These are phyloP conservation scores for Strix aluco DNA, from an alignment of 2,113 vertebrate genomes.

Conservation along the genomic window DNA sequence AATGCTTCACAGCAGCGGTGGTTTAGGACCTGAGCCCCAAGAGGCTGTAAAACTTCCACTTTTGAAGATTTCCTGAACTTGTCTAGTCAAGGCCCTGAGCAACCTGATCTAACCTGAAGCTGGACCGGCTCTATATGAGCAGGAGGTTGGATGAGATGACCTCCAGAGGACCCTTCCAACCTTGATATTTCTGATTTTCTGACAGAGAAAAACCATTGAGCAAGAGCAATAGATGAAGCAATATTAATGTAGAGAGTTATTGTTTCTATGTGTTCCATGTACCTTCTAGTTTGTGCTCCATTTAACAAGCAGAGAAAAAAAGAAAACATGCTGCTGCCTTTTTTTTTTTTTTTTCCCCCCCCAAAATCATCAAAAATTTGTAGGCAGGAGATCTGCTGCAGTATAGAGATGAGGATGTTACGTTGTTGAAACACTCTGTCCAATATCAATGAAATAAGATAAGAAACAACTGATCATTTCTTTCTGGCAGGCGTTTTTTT, in stretches of 20 bases:
- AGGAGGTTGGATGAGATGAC: neutral
- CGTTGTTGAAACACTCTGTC: neutral
- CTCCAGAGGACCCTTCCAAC: neutral
- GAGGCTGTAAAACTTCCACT: neutral
- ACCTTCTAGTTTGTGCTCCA: neutral
- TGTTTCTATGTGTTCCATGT: neutral
- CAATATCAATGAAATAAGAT: neutral
- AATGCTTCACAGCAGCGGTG: neutral
- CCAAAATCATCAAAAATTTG: neutral
- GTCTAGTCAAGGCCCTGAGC: neutral
- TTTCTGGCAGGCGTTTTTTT: neutral
- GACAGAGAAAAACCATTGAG: neutral
- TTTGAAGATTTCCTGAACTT: neutral
- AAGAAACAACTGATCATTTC: neutral
- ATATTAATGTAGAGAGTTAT: neutral
- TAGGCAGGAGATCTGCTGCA: neutral
- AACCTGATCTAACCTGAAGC: neutral
- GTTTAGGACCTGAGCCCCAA: neutral
- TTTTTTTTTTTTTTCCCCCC: neutral
- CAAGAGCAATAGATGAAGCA: neutral
- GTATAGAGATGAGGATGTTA: neutral
- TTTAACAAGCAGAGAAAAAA: neutral
- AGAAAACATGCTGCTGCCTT: neutral
- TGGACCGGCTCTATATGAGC: neutral
- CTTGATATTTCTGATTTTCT: neutral